Base-by-base conservation (phyloP, 2,113 vertebrate genomes). In the Numenius arquata region DNA sequence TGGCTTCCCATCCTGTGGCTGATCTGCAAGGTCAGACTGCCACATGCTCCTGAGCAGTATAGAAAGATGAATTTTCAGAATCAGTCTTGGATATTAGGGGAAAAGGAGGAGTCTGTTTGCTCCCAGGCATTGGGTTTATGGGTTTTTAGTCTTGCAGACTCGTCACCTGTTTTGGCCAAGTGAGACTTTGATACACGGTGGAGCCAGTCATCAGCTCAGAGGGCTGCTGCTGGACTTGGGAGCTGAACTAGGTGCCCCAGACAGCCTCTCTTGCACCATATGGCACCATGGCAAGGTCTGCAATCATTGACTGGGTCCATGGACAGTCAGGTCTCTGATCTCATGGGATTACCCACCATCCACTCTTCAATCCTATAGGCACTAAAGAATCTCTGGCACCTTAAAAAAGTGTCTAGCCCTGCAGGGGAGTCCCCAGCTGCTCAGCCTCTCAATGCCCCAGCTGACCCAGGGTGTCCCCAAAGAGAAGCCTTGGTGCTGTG, bases 251-350 rank as follows among this genome's bases (percentile, higher is more conserved):
- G 7, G n/a, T 32, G 32, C 32, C 38, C 56, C 62, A 48, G 15
- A 8, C 23, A 80, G 17, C 25, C 15, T 27, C n/a, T 67, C 61
- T 13, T 58, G 41, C 47, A 59, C 47, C 38, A 4, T 19, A 25
- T 2, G 27, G 34, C 45, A 67, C 4, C 36, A 65, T 0, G 0
- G 3, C 1, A 6, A 66, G 41, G 6, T 50, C 52, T 67, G 82
- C 82, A 85, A 78, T 25, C 5, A 26, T 56, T 50, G 11, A 1
- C 40, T 65, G 76, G 9, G 36, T 72, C 50, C 9, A 7, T 4
- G 29, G 52, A 36, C 23, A 61, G 63, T 6, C 47, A 73, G n/a
- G 12, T 52, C 34, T 52, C 59, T 73, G 23, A 41, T 45, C 66
- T 58, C 48, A 18, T 12, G 20, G 27, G 15, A 16, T 56, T 50